phyloP scores from a whole-genome alignment of 2,113 vertebrate genomes.

The Xenopus laevis region DNA sequence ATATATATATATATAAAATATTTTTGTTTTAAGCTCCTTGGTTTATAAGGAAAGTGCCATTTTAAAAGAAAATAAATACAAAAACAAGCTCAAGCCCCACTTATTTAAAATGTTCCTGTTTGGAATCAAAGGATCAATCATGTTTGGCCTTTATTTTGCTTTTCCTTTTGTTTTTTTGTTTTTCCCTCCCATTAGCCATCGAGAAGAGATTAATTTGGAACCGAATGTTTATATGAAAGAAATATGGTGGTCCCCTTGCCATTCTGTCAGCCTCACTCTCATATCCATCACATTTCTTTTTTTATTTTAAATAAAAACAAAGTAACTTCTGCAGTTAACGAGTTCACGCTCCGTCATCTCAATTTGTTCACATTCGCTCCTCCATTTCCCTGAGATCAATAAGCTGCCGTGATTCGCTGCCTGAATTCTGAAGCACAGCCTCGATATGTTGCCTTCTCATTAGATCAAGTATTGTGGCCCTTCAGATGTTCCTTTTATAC shows the following conservation, averaged over 20 bases:
- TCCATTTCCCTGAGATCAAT: too few relatives aligned
- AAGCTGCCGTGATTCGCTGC: too few relatives aligned
- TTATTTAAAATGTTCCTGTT: constrained; percentile 1
- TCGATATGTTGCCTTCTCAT: too few relatives aligned
- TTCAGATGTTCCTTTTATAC: too few relatives aligned
- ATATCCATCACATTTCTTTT: constrained; percentile 34
- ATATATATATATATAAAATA: constrained; percentile 28
- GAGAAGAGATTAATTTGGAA: not conserved
- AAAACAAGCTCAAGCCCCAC: constrained; percentile 9
- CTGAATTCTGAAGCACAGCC: too few relatives aligned
- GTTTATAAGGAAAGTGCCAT: constrained; percentile 44
- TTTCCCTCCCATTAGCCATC: constrained; percentile 8
- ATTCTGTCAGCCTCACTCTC: constrained; percentile 34
- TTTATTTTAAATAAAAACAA: constrained; percentile 36
- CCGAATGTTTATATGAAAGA: not conserved
- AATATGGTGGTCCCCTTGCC: not conserved
- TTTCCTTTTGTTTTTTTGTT: not conserved
- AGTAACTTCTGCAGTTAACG: not conserved
- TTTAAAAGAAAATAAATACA: constrained; percentile 39
- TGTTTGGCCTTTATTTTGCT: constrained; percentile 7
- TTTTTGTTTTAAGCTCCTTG: constrained; percentile 37
- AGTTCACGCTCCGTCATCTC: too few relatives aligned
- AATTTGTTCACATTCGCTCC: too few relatives aligned
- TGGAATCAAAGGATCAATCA: not conserved
- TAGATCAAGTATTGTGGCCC: too few relatives aligned